Base-by-base conservation (phyloP, 1,140 invertebrate species). In the Brachionus paranguensis region DNA sequence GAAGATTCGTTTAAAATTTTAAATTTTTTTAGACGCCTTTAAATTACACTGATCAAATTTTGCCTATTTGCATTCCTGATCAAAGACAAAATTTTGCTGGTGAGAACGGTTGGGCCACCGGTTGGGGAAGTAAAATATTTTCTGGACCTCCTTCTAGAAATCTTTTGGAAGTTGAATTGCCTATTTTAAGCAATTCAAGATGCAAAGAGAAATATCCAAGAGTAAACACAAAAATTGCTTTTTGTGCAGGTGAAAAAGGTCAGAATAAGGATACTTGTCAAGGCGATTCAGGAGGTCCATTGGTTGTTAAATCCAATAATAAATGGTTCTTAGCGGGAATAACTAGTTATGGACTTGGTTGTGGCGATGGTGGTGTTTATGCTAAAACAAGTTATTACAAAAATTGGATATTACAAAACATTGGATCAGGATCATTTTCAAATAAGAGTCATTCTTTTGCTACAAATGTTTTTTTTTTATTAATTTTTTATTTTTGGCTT, bases 351-450 rank as follows among this genome's bases (percentile, higher is more conserved):
- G 83, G 83, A 33, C n/a, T 24, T 24, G 83, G 70, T 45, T 84
- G 83, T 64, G 83, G 83, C 37, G 45, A 84, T 74, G 83, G 68
- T 55, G 83, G 83, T 84, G 83, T 84, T 27, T 84, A 84, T 29
- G 68, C 83, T 4, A 53, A 41, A 74, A 65, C 43, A 14, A 68
- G 55, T 8, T 10, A 17, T 10, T 84, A 74, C n/a, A 53, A 37
- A 6, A 12, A 72, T 14, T 84, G 83, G 83, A 84, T 84, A 33
- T 33, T 33, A 33, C 1, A 33, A 33, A 33, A 33, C 29, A 33
- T 33, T 33, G 29, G 29, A 33, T 33, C 29, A n/a, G n/a, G n/a
- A n/a, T n/a, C n/a, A n/a, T n/a, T n/a, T n/a, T n/a, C n/a, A n/a
- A n/a, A n/a, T n/a, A n/a, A n/a, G n/a, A n/a, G n/a, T n/a, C n/a